phyloP scores from a whole-genome alignment of 2,888 invertebrate species.

The Buathra laborator region DNA sequence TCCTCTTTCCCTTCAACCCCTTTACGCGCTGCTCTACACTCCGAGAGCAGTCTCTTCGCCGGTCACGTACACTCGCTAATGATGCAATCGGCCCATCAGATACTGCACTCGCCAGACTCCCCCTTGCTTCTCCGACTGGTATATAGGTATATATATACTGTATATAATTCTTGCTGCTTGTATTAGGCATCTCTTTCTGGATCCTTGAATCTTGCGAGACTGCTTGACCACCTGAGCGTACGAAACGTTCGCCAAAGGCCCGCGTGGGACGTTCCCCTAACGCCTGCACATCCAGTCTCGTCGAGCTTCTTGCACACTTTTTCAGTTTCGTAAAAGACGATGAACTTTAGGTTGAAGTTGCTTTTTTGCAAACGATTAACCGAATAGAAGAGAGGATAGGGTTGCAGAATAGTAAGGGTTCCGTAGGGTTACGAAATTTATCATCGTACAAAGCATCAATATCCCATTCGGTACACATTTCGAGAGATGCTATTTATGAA shows the following conservation, averaged over 20 bases:
- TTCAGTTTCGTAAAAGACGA: slow-evolving; percentile 44
- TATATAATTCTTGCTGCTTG: slow-evolving; percentile 23
- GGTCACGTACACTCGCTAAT: slow-evolving; percentile 79
- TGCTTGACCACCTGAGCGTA: slow-evolving; percentile 72
- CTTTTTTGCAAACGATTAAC: slow-evolving; percentile 10
- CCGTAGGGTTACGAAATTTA: not conserved
- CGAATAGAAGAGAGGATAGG: not conserved
- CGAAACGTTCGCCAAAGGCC: slow-evolving; percentile 69
- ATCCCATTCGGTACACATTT: not conserved
- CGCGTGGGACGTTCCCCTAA: slow-evolving; percentile 61
- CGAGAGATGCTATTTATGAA: not conserved
- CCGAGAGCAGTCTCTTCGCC: slow-evolving; percentile 25
- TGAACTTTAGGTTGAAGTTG: slow-evolving; percentile 33
- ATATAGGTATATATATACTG: slow-evolving; percentile 55
- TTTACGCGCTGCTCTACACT: slow-evolving; percentile 27
- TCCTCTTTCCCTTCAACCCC: slow-evolving; percentile 44
- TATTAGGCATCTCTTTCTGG: slow-evolving; percentile 32
- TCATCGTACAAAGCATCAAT: not conserved
- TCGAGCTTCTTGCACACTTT: slow-evolving; percentile 26
- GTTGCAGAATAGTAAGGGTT: no score
- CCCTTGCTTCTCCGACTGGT: slow-evolving; percentile 61
- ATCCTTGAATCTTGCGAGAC: slow-evolving; percentile 48
- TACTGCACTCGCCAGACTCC: slow-evolving; percentile 68
- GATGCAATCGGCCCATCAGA: slow-evolving; percentile 81
- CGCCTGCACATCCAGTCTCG: slow-evolving; percentile 55